A percentile compares a stretch with the other conserved stretches of the same genome.
phyloP scores from a whole-genome alignment of 2,113 vertebrate species.

The Arizona elegans region DNA sequence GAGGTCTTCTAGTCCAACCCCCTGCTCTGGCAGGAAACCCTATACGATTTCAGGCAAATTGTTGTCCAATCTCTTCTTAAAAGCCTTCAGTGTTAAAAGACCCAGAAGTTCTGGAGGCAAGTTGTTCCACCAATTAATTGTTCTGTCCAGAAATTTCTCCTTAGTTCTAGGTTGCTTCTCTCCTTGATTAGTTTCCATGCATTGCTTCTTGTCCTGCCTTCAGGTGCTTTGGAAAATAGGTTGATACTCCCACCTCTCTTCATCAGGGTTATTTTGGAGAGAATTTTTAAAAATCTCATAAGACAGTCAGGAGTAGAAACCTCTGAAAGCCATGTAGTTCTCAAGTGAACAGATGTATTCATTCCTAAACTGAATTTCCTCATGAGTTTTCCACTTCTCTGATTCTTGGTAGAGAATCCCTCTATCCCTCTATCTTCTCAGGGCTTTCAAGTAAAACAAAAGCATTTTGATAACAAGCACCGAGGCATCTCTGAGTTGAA shows the following conservation, averaged over 20 bases:
- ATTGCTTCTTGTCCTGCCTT: background rate
- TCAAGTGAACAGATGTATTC: background rate
- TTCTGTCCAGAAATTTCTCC: background rate
- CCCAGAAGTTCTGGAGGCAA: background rate
- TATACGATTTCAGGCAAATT: background rate
- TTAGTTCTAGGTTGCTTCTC: background rate
- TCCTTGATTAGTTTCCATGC: background rate
- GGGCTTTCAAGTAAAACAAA: conserved; percentile 35
- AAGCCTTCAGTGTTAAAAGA: background rate
- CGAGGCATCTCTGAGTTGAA: background rate
- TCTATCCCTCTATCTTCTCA: conserved; percentile 48
- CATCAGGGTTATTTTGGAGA: background rate
- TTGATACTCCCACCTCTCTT: background rate
- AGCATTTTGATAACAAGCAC: conserved; percentile 23
- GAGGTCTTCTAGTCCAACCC: background rate
- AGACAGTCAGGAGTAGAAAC: background rate
- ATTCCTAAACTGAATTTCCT: background rate
- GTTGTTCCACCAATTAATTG: background rate
- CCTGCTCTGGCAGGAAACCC: background rate
- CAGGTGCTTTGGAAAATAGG: background rate
- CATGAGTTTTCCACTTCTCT: conserved; percentile 42
- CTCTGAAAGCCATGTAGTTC: background rate
- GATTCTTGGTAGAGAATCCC: conserved; percentile 43
- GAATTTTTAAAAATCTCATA: background rate
- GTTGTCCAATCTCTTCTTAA: background rate